Evolutionary conservation across 2,888 invertebrate genomes (phyloP), one percentile per base, ranked within the genome.

Genomic region (Drosophila crucigera): DNA sequence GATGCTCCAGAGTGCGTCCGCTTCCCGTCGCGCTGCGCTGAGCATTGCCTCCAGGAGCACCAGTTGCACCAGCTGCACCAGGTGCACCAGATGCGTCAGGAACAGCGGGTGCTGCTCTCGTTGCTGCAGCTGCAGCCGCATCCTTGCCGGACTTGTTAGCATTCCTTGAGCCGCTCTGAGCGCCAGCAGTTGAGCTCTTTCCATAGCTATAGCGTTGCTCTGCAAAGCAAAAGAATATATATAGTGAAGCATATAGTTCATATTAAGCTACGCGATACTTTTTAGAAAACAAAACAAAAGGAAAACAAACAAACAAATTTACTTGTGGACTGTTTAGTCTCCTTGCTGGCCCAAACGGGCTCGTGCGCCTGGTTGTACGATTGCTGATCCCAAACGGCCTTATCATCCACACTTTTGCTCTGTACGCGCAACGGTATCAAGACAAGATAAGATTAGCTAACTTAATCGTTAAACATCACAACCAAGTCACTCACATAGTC

Each of bases 301-400:
- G 22, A 2, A 47, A n/a, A n/a, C n/a, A n/a, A n/a, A n/a, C n/a
- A n/a, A n/a, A n/a, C n/a, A n/a, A n/a, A 76, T 82, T 85, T 76
- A 91, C 91, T 92, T 82, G 91, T 76, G 49, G 91, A 78, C 71
- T 80, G 90, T 64, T 91, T 92, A 30, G 71, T 76, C 54, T 92
- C 92, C 77, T 92, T 92, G 78, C 89, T 90, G 74, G 92, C 90
- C 92, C 92, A 92, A 11, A 92, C 92, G 7, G 92, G 92, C 68
- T 92, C 92, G 61, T 91, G 91, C 68, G 90, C 87, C 81, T 92
- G 92, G 69, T 90, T 91, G 54, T 90, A 93, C 35, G 91, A 89
- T 54, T 92, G 93, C 68, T 93, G 93, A 92, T 94, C 94, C 94
- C 94, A 94, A 30, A 93, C 94, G 35, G 93, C 93, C 73, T 93